Evolutionary conservation across 2,888 invertebrate species (phyloP), one percentile per base, ranked within the genome.

Genomic region (Allygus modestus): DNA sequence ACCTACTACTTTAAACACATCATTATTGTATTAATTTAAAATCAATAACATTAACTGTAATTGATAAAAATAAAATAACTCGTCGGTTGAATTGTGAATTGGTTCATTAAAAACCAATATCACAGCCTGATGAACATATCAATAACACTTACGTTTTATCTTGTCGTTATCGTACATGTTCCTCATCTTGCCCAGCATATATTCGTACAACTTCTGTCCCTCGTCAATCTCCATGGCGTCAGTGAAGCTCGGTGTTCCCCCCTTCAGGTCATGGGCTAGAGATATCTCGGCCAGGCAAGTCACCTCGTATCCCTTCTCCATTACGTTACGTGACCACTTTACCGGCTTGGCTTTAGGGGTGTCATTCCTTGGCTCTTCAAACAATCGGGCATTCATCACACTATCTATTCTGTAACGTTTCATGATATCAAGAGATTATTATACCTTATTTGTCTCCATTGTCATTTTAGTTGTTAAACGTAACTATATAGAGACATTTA

Each of bases 301-400:
- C 26, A 77, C 77, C 15, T 77, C 77, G 51, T 77, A 77, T 12
- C 77, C 77, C n/a, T 46, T 77, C 51, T 77, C 77, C 77, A 77
- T 77, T 9, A 77, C 77, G 26, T 77, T 77, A 7, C 43, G 28
- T 15, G 46, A 37, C 77, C 77, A 77, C 28, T 77, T 77, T 1
- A 28, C 46, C 1, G 77, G 46, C 20, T 77, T 77, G 11, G 51
- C 46, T 23, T 77, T 77, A 2, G 51, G 43, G 5, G 77, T 28
- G 77, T 51, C 77, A 17, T 77, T 77, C 17, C 46, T 43, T 2
- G 46, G 28, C 77, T 77, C 77, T 43, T 77, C 77, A 77, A 77
- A 77, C 28, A 77, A 28, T 51, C 46, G 77, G 37, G 77, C 77
- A 28, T 77, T 77, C 46, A 77, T 37, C 41, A 77, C 77, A 1